phyloP scores from a whole-genome alignment of 2,888 invertebrate genomes.

The Chrysomela aeneicollis region DNA sequence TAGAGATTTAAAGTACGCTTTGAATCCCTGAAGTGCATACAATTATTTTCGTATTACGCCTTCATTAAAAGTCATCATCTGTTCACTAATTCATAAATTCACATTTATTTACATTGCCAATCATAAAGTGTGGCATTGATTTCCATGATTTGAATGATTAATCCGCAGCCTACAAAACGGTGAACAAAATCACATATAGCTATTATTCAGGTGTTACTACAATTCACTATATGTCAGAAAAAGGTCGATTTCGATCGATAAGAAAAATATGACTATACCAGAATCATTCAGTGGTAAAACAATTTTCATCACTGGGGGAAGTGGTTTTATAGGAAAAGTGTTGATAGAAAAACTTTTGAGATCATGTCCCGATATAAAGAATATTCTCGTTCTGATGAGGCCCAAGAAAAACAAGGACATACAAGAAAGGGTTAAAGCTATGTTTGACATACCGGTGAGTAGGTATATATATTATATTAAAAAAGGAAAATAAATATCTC shows the following conservation, averaged over 20 bases:
- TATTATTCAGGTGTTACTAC: no score
- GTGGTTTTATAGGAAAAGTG: conserved; percentile 93
- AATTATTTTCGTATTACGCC: no score
- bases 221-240: not conserved
- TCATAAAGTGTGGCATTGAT: no score
- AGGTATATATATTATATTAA: conserved; percentile 45
- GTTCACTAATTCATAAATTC: no score
- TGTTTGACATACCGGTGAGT: conserved; percentile 66
- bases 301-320: conserved; percentile 84
- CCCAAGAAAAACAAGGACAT: conserved; percentile 73
- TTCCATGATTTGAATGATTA: no score
- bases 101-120: no score
- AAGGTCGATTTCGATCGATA: not conserved
- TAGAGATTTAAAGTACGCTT: no score
- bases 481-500: no score
- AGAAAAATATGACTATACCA: conserved; percentile 57
- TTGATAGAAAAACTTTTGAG: conserved; percentile 89
- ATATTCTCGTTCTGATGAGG: conserved; percentile 80
- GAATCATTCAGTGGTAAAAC: conserved; percentile 74
- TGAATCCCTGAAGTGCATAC: no score
- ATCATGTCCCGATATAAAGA: conserved; percentile 77
- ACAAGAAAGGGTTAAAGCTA: conserved; percentile 70
- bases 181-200: no score
- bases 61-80: no score
- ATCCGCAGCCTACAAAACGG: no score